Evolutionary conservation across 2,797 vertebrate species (phyloP).

Genomic region (Cynopterus sphinx): DNA sequence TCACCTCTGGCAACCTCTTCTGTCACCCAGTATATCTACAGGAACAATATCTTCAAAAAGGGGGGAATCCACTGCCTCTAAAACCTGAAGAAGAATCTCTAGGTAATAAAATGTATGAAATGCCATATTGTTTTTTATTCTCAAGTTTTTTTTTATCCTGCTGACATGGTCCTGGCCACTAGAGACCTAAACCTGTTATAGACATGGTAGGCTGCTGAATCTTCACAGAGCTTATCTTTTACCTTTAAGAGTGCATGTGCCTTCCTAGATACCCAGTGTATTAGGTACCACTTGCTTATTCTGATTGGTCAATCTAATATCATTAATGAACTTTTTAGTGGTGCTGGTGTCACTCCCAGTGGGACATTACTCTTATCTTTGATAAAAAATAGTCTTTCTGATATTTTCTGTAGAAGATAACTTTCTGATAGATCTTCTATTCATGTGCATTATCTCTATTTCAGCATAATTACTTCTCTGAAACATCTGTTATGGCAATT

Average conservation of each 20-base stretch:
- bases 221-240: background rate
- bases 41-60: background rate
- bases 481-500: background rate
- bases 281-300: background rate
- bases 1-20: background rate
- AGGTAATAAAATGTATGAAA: background rate
- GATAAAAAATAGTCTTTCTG: background rate
- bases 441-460: background rate
- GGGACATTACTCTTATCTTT: background rate
- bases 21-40: background rate
- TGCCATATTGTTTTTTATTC: background rate
- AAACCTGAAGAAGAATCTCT: background rate
- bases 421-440: background rate
- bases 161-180: background rate
- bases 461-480: background rate
- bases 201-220: background rate
- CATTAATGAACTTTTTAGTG: background rate
- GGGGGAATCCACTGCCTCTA: background rate
- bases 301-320: background rate
- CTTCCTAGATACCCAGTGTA: background rate
- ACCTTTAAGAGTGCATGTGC: no score
- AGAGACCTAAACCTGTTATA: background rate
- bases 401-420: background rate
- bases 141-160: background rate
- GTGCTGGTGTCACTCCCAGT: background rate